These are phyloP conservation scores for Trachelus iudaicus DNA, from an alignment of 2,888 invertebrate genomes.

Conservation along the genomic window DNA sequence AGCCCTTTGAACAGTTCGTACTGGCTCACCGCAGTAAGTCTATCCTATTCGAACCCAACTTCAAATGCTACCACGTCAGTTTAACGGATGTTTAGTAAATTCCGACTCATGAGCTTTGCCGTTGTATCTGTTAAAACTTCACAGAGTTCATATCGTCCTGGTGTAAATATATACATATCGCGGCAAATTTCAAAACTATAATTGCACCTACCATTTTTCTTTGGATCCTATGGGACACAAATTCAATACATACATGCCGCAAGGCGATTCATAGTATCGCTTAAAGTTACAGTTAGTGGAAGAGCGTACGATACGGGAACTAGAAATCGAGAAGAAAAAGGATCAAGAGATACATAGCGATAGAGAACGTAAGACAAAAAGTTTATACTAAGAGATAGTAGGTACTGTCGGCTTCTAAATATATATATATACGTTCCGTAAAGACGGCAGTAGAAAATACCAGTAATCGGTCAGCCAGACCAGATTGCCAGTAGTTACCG, in stretches of 20 bases:
- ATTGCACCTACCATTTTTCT: not conserved
- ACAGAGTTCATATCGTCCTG: not conserved
- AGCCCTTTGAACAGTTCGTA: not conserved
- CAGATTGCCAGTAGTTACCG: conserved; percentile 28
- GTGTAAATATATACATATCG: not conserved
- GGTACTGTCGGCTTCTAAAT: not conserved
- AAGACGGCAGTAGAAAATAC: not conserved
- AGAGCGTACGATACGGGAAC: conserved; percentile 8
- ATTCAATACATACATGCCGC: not conserved
- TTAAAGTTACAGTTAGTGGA: conserved; percentile 8
- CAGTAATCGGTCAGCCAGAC: conserved; percentile 7
- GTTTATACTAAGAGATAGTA: not conserved
- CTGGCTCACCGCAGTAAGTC: not conserved
- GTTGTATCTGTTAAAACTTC: not conserved
- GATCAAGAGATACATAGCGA: conserved; percentile 5
- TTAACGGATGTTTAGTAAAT: not conserved
- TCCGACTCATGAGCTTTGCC: not conserved
- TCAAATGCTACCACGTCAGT: not conserved
- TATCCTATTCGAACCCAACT: not conserved
- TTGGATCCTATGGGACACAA: not conserved
- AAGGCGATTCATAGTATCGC: conserved; percentile 17
- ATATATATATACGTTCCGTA: not conserved
- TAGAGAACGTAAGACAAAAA: not conserved
- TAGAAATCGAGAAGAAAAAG: conserved; percentile 5
- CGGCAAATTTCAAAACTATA: not conserved